Evolutionary conservation across 2,113 vertebrate genomes (phyloP), one percentile per base, ranked within the genome.

Genomic region (Macrotus californicus): DNA sequence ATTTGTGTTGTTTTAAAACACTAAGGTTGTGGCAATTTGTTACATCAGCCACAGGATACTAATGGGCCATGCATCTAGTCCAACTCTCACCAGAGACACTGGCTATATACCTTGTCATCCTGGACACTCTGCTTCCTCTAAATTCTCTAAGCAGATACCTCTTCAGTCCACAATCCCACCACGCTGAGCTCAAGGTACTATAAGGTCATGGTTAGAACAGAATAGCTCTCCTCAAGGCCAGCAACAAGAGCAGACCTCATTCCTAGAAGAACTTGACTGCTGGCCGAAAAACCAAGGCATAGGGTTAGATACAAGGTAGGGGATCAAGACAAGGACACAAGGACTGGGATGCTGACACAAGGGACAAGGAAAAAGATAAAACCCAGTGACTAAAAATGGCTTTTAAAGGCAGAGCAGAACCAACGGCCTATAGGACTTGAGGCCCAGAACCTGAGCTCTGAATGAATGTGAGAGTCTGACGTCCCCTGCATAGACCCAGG

Each of bases 351-450:
- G 15, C 67, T 43, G 70, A 95, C 70, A 80, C 14, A 81, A 31
- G 22, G 80, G 15, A 70, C 41, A 73, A 93, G 21, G 13, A 95
- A 87, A 13, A 93, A 82, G 14, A 90, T 41, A 69, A 79, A 91
- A 93, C 10, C 61, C 73, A 79, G 19, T 52, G 41, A 69, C n/a
- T 43, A 1, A 6, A 93, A 95, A 88, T 83, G 13, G 43, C 73
- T 89, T 86, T 89, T 86, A 76, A 93, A 93, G n/a, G 91, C 26
- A 84, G 43, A 46, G n/a, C 54, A 64, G 31, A 96, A 91, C 46
- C 79, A 83, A 21, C 19, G 43, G 15, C 43, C 43, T 54, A 66
- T 24, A 84, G 19, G 29, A 64, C 31, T 72, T 12, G 34, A 88
- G 54, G 22, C 70, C 21, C 12, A 92, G 82, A 76, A 79, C 7